Percentiles rank a stretch among this genome's conserved stretches.
Evolutionary conservation across 1,140 invertebrate species (phyloP).

Genomic region (Drosophila tristis): DNA sequence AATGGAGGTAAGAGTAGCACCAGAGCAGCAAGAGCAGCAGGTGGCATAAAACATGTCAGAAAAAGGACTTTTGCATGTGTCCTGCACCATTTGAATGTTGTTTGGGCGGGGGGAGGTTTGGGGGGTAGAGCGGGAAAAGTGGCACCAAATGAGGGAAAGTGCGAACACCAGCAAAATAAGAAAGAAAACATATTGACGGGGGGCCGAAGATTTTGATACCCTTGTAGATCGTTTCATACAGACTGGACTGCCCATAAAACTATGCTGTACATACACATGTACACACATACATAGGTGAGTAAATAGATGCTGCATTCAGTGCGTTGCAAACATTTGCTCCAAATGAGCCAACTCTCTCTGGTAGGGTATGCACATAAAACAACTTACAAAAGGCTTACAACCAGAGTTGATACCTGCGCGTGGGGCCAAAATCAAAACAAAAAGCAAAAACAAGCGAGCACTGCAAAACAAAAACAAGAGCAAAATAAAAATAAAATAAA

Average conservation of each 20-base stretch:
- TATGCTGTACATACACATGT: too few species aligned
- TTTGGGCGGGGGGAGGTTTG: background rate
- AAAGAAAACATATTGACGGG: background rate
- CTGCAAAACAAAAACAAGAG: slow-evolving; percentile 7
- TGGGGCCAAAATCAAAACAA: slow-evolving; percentile 41
- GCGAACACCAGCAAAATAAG: slow-evolving; percentile 23
- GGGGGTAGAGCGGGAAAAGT: background rate
- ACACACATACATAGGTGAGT: too few species aligned
- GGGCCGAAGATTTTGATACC: too few species aligned
- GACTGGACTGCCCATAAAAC: too few species aligned
- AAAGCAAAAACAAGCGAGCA: background rate
- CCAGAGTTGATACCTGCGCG: slow-evolving; percentile 10
- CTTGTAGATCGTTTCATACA: too few species aligned
- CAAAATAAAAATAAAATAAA: background rate
- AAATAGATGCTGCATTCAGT: too few species aligned
- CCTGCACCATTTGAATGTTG: slow-evolving; percentile 15
- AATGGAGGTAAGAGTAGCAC: too few species aligned
- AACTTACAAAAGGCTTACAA: slow-evolving; percentile 45
- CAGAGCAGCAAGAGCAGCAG: slow-evolving; percentile 15
- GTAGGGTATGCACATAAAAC: slow-evolving; percentile 1
- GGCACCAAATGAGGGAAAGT: background rate
- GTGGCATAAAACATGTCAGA: slow-evolving; percentile 51
- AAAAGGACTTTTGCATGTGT: slow-evolving; percentile 38
- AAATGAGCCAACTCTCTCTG: too few species aligned
- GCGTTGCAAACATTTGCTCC: too few species aligned